Evolutionary conservation across 1,140 invertebrate species (phyloP).

Genomic region (Monochamus saltuarius): DNA sequence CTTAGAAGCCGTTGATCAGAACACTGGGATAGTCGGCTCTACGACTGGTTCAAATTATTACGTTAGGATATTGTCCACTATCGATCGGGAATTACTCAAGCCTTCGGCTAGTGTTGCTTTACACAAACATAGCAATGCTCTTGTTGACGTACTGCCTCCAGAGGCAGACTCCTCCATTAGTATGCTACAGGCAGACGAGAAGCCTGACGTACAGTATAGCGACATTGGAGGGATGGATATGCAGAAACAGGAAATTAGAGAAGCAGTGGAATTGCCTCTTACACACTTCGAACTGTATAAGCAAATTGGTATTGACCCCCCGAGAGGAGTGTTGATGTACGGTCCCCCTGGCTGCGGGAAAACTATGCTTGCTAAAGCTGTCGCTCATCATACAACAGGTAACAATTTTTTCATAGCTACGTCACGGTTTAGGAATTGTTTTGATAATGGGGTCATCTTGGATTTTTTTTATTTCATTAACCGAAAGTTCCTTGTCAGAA

Average conservation of each 20-base stretch:
- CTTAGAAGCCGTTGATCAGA: conserved; percentile 90
- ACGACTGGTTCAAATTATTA: conserved; percentile 87
- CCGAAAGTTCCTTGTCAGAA: no score
- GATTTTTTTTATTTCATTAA: no score
- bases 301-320: conserved; percentile 96
- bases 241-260: conserved; percentile 98
- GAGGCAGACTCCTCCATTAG: conserved; percentile 94
- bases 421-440: no score
- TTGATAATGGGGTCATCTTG: no score
- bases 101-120: conserved; percentile 88
- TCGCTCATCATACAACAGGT: conserved; percentile 96
- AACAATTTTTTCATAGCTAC: conserved; percentile 22
- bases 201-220: conserved; percentile 94
- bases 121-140: conserved; percentile 91
- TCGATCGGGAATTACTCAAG: conserved; percentile 85
- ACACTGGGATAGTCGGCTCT: conserved; percentile 79
- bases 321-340: conserved; percentile 97
- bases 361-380: conserved; percentile 99
- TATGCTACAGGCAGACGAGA: conserved; percentile 97
- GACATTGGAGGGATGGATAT: conserved; percentile 99
- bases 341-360: conserved; percentile 96
- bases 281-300: conserved; percentile 99
- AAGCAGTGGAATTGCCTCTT: conserved; percentile 96
- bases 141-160: conserved; percentile 89
- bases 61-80: conserved; percentile 84